Evolutionary conservation across 2,888 invertebrate species (phyloP).

Genomic region (Seira ritae): DNA sequence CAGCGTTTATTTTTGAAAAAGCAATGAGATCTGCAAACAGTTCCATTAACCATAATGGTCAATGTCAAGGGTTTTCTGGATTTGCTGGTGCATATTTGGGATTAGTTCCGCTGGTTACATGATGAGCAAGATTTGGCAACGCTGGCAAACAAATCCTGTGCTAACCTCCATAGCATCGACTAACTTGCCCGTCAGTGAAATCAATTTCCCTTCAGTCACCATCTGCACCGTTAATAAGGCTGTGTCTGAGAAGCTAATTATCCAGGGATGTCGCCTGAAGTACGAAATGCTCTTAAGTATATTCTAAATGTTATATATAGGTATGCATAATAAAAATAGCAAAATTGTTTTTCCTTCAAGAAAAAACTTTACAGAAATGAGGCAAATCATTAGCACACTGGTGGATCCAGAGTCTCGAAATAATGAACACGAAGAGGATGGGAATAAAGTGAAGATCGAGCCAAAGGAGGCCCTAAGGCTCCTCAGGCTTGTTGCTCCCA

Average conservation of each 20-base stretch:
- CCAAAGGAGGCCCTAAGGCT: conserved; percentile 66
- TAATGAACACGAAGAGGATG: conserved; percentile 24
- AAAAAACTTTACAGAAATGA: conserved; percentile 68
- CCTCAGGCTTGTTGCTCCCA: conserved; percentile 71
- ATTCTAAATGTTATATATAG: neutral
- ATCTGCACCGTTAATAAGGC: conserved; percentile 73
- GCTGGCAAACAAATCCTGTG: conserved; percentile 70
- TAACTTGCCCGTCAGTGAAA: conserved; percentile 67
- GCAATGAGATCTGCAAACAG: no score
- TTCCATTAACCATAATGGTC: no score
- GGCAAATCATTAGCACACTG: conserved; percentile 67
- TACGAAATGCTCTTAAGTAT: conserved; percentile 23
- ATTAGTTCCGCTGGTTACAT: conserved; percentile 69
- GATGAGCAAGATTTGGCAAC: conserved; percentile 72
- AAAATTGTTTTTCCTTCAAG: conserved; percentile 31
- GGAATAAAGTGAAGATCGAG: conserved; percentile 13
- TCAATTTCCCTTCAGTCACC: conserved; percentile 72
- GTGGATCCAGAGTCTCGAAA: conserved; percentile 71
- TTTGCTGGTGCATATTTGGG: conserved; percentile 69
- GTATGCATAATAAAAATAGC: neutral
- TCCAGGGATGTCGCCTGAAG: conserved; percentile 66
- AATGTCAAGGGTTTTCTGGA: conserved; percentile 70
- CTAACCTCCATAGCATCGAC: conserved; percentile 69
- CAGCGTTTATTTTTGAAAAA: neutral
- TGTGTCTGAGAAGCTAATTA: conserved; percentile 72